Base-by-base conservation (phyloP, 2,888 invertebrate genomes). In the Sepiola atlantica region DNA sequence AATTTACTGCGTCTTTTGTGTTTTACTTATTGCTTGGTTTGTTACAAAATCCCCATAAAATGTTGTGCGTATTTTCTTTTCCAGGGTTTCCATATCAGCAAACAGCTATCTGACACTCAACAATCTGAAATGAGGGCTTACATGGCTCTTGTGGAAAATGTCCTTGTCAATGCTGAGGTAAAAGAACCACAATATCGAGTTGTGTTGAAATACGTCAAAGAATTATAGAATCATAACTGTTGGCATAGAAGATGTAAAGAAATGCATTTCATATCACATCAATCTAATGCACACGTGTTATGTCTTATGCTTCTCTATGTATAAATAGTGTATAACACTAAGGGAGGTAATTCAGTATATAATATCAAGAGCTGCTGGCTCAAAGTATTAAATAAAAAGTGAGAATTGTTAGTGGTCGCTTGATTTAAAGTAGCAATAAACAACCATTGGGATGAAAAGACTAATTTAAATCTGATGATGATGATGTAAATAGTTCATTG, bases 81-180 rank as follows among this genome's bases (percentile, higher is more conserved):
- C 14, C 96, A 98, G 98, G 98, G 98, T 0, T 98, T 98, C 55
- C 98, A 98, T 16, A 97, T 99, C 90, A 98, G 98, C 12, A 98
- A 98, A 35, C 97, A 98, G 95, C 97, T 99, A 95, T 98, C 98
- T 90, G 98, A 98, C 1, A 98, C 98, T 93, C 98, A 99, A 96
- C 98, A 98, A 96, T 98, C 98, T 0, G 99, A 99, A 97, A 98
- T 99, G 98, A 98, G 99, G 95, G 99, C 99, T 0, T 99, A 99
- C 97, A 99, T 99, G 98, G 98, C 99, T 4, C 98, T 99, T 35
- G 98, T 99, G 98, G 97, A 97, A 35, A 97, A 98, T 96, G 98
- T 99, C 0, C 98, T 99, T 94, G 98, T 98, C 94, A 99, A 99
- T 97, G 99, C 99, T 55, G 99, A 99, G 98, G 98, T 98, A 96